These are phyloP conservation scores for Ennomos quercinarius DNA, from an alignment of 2,888 invertebrate genomes.

Conservation along the genomic window DNA sequence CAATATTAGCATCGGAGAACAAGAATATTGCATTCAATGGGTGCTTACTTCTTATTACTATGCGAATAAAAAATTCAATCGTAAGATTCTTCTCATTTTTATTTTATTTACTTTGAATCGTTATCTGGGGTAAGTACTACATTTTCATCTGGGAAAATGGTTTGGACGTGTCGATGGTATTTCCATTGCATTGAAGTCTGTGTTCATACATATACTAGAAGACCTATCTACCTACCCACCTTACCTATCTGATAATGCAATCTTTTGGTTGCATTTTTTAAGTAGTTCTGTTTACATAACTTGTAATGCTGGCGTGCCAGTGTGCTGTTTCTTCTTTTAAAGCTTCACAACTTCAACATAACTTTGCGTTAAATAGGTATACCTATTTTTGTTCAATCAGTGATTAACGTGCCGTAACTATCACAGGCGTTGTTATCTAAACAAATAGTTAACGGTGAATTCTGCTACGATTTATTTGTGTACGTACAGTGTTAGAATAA, in stretches of 20 bases:
- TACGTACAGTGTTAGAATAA: slow-evolving; percentile 49
- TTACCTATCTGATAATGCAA: too few relatives aligned
- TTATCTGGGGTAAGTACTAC: slow-evolving; percentile 1
- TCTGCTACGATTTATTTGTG: slow-evolving; percentile 56
- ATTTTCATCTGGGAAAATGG: slow-evolving; percentile 9
- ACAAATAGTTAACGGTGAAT: slow-evolving; percentile 33
- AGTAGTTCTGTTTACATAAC: too few relatives aligned
- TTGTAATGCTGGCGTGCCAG: too few relatives aligned
- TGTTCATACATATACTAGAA: too few relatives aligned
- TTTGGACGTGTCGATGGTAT: slow-evolving; percentile 4
- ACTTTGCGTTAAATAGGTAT: background rate
- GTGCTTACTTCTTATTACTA: slow-evolving; percentile 23
- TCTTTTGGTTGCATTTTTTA: too few relatives aligned
- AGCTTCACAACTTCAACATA: too few relatives aligned
- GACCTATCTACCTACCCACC: too few relatives aligned
- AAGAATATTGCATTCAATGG: slow-evolving; percentile 30
- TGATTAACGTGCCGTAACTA: slow-evolving; percentile 24
- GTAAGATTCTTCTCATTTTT: slow-evolving; percentile 11
- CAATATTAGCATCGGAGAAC: slow-evolving; percentile 48
- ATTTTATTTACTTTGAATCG: slow-evolving; percentile 3
- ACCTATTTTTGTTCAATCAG: slow-evolving; percentile 25
- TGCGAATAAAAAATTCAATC: slow-evolving; percentile 1
- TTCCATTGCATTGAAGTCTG: slow-evolving; percentile 1
- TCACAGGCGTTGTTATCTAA: slow-evolving; percentile 22
- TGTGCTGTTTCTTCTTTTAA: too few relatives aligned